Evolutionary conservation across 2,113 vertebrate genomes (phyloP), one percentile per base, ranked within the genome.

Genomic region (Tragelaphus imberbis): DNA sequence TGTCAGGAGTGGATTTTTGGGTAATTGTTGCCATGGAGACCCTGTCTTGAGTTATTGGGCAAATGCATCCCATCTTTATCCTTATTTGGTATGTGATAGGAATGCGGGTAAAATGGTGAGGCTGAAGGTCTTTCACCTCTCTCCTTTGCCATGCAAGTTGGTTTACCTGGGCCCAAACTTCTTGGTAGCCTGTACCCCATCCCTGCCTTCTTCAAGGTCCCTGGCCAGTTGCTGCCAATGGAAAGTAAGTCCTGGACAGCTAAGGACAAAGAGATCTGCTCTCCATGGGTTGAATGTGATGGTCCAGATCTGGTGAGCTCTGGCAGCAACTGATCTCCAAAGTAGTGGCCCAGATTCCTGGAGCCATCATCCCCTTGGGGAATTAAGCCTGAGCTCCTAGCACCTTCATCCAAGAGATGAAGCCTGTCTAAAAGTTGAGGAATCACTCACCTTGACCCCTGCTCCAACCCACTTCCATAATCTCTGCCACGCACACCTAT

Each of bases 1-100:
- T 97, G 92, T 96, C 97, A 92, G 56, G 95, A 96, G 92, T 95
- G 33, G 90, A 95, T 96, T 95, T 98, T 96, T 79, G 94, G 96
- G 95, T 96, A 97, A 97, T 56, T 89, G 98, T 98, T 98, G 95
- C 98, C 97, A 98, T 98, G 97, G 98, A 98, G 87, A 98, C 79
- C 79, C 58, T 95, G 71, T 90, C 92, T 98, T 59, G 93, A 94
- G 68, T 95, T 97, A 97, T 44, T 95, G 97, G 91, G 94, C 88
- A 97, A 96, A 95, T 86, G 94, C 85, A n/a, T 86, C 77, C 86
- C 88, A 95, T 97, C 81, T 97, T 79, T 96, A 79, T 94, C 97
- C 96, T 96, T 98, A 96, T 97, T 97, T 95, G 88, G 88, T 88
- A 51, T 94, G 81, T 30, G 36, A 85, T 59, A 71, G 19, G 91